Percentiles rank a stretch among this genome's conserved stretches.
Evolutionary conservation across 2,797 vertebrate genomes (phyloP).

Genomic region (Gymnodraco acuticeps): DNA sequence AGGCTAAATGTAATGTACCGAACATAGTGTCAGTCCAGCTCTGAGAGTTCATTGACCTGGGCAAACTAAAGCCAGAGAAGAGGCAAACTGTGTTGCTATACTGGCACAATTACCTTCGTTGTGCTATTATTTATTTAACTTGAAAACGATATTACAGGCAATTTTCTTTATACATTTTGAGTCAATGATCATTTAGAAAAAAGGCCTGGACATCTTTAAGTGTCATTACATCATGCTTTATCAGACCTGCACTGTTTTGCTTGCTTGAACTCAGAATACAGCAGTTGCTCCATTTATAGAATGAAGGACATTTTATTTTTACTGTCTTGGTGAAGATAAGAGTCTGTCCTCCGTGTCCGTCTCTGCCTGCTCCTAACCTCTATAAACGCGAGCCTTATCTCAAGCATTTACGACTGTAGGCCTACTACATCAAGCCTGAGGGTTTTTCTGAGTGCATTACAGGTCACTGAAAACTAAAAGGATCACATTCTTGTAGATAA

Average conservation of each 20-base stretch:
- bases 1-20: conserved; percentile 59
- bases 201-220: neutral
- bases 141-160: neutral
- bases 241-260: conserved; percentile 16
- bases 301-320: conserved; percentile 72
- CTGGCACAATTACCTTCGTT: neutral
- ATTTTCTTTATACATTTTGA: neutral
- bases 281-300: conserved; percentile 53
- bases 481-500: conserved; percentile 9
- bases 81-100: conserved; percentile 11
- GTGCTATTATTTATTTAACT: neutral
- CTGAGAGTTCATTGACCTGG: conserved; percentile 56
- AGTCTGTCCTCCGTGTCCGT: conserved; percentile 82
- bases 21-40: conserved; percentile 32
- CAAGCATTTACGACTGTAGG: conserved; percentile 74
- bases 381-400: conserved; percentile 83
- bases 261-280: conserved; percentile 32
- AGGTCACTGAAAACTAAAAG: conserved; percentile 46
- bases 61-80: conserved; percentile 18
- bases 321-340: conserved; percentile 75
- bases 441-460: conserved; percentile 46
- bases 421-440: conserved; percentile 41
- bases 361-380: conserved; percentile 82
- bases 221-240: conserved; percentile 52
- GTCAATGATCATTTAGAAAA: neutral